Percentiles rank a stretch among this genome's conserved stretches.
These are phyloP conservation scores for Micromussa lordhowensis DNA, from an alignment of 92 coral and sea anemone genomes.

Conservation along the genomic window DNA sequence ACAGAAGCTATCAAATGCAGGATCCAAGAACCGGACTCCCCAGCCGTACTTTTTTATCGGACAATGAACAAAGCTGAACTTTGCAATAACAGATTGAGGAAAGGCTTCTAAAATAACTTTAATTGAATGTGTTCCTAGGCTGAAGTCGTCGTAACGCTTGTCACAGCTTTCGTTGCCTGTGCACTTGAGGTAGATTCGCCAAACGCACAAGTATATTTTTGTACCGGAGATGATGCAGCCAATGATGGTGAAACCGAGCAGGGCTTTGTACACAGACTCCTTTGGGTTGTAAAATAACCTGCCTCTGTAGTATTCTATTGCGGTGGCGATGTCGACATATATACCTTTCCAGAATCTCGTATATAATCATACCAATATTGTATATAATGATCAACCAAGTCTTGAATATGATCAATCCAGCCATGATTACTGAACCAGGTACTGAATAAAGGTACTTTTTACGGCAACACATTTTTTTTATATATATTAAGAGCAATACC, in stretches of 20 bases:
- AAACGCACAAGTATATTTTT: background rate
- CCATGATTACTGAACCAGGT: too few species aligned
- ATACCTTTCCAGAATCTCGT: background rate
- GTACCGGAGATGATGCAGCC: background rate
- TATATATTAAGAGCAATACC: background rate
- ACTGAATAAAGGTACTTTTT: background rate
- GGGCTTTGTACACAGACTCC: background rate
- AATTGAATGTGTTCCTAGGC: background rate
- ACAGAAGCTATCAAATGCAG: background rate
- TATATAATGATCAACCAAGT: too few species aligned
- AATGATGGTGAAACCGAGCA: background rate
- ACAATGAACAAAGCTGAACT: conserved; percentile 1
- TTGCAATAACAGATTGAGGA: conserved; percentile 13
- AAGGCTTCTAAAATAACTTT: background rate
- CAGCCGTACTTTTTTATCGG: conserved; percentile 4
- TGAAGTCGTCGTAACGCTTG: background rate
- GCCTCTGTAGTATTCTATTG: background rate
- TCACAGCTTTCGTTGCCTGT: background rate
- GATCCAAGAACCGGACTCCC: background rate
- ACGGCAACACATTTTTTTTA: background rate
- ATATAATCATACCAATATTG: background rate
- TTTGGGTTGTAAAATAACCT: background rate
- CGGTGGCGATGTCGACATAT: background rate
- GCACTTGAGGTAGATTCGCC: background rate
- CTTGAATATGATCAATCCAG: too few species aligned